Evolutionary conservation across 2,113 vertebrate species (phyloP).

Genomic region (Rhombomys opimus): DNA sequence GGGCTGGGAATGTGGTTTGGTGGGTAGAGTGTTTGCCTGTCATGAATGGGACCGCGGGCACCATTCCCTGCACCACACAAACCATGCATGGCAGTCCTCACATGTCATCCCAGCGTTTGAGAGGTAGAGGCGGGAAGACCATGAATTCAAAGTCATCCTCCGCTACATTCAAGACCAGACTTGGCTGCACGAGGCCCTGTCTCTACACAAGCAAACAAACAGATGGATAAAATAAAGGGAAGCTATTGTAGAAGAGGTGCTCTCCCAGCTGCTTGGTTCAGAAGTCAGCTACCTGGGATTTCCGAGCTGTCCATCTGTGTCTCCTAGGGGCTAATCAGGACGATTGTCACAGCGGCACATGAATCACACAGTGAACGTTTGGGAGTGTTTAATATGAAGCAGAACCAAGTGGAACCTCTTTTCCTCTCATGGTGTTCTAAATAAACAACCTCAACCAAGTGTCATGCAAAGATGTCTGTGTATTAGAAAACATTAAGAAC

Average conservation of each 20-base stretch:
- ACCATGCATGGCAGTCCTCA: too few species aligned
- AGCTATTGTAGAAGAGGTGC: too few species aligned
- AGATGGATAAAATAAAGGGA: not conserved
- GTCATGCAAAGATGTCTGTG: not conserved
- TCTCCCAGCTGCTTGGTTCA: not conserved
- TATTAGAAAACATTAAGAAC: not conserved
- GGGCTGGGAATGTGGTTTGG: too few species aligned
- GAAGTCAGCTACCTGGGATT: not conserved
- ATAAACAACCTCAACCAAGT: not conserved
- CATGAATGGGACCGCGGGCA: not conserved
- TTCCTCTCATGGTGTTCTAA: not conserved
- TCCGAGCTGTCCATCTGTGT: not conserved
- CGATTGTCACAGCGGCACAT: not conserved
- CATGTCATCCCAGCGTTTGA: too few species aligned
- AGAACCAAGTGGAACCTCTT: not conserved
- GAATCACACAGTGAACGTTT: not conserved
- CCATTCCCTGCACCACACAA: not conserved
- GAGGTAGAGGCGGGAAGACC: not conserved
- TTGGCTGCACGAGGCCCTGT: not conserved
- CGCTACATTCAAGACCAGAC: not conserved
- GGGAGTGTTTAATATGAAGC: not conserved
- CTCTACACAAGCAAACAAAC: not conserved
- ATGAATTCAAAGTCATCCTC: not conserved
- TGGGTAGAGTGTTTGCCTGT: not conserved
- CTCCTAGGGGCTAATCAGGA: too few species aligned